Evolutionary conservation across 1,140 invertebrate species (phyloP).

Genomic region (Psilanteris sp.): DNA sequence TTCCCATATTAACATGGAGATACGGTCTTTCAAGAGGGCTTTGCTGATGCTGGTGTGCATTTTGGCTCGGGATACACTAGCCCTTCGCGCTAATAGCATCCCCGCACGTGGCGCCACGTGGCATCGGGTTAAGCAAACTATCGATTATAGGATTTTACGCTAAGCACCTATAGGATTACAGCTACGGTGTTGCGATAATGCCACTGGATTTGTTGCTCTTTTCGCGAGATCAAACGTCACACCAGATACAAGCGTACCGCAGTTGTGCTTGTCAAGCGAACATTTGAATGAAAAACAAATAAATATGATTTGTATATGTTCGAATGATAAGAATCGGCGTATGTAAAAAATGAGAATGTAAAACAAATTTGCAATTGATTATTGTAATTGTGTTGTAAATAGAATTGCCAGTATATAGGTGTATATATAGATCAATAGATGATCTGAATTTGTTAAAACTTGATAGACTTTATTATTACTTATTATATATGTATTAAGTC

Average conservation of each 20-base stretch:
- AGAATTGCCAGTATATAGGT: too few relatives aligned
- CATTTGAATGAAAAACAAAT: too few relatives aligned
- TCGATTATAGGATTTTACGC: conserved; percentile 80
- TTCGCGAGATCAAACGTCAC: conserved; percentile 65
- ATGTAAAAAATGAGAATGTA: too few relatives aligned
- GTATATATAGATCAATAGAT: too few relatives aligned
- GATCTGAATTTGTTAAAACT: too few relatives aligned
- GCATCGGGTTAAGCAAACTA: conserved; percentile 79
- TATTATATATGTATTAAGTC: too few relatives aligned
- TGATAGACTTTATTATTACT: too few relatives aligned
- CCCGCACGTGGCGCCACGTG: conserved; percentile 78
- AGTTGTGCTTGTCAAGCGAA: too few relatives aligned
- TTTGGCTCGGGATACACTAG: conserved; percentile 56
- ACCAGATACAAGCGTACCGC: conserved; percentile 8
- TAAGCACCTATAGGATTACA: conserved; percentile 80
- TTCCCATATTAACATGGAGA: conserved; percentile 79
- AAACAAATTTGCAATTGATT: too few relatives aligned
- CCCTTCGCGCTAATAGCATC: conserved; percentile 71
- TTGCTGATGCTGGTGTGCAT: conserved; percentile 60
- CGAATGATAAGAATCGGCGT: too few relatives aligned
- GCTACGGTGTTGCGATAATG: conserved; percentile 75
- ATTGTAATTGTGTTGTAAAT: too few relatives aligned
- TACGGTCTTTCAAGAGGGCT: conserved; percentile 69
- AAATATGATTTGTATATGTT: too few relatives aligned
- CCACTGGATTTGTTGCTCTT: conserved; percentile 79